Conservation (phyloP, 2,113 vertebrate genomes). For the Mastomys coucha region DNA sequence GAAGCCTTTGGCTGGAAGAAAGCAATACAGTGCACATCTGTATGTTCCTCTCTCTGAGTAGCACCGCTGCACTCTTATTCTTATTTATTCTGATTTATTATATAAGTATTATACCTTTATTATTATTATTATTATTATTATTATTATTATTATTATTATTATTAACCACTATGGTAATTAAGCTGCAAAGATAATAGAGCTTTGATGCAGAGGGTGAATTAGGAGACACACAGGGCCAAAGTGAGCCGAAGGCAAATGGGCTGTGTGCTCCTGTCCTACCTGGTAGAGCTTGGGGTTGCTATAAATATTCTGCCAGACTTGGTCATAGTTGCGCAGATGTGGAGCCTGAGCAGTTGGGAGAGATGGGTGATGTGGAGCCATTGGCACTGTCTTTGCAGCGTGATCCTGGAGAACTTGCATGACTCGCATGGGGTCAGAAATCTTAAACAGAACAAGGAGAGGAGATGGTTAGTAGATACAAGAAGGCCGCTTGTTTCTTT, state of each 20-base stretch:
- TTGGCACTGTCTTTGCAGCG: neutral
- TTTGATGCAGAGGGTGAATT: neutral
- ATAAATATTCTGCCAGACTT: slow-evolving; percentile 86
- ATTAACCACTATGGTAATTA: neutral
- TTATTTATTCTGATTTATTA: no score
- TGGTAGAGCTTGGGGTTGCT: slow-evolving; percentile 75
- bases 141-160: no score
- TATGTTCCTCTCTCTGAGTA: neutral
- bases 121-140: no score
- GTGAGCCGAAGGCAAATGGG: neutral
- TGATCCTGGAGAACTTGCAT: slow-evolving; percentile 84
- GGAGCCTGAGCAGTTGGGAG: slow-evolving; percentile 47
- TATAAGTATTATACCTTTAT: no score
- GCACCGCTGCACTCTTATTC: neutral
- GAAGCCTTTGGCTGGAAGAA: no score
- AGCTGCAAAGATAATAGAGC: neutral
- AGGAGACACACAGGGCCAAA: neutral
- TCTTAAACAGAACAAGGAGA: slow-evolving; percentile 76
- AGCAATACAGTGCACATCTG: neutral
- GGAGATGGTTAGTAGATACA: neutral
- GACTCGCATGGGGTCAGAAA: slow-evolving; percentile 78
- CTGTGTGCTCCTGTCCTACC: slow-evolving; percentile 75
- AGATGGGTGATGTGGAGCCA: neutral
- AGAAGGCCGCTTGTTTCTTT: neutral
- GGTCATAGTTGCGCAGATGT: neutral